Conservation (phyloP, 2,113 vertebrate genomes). For the Prolemur simus region DNA sequence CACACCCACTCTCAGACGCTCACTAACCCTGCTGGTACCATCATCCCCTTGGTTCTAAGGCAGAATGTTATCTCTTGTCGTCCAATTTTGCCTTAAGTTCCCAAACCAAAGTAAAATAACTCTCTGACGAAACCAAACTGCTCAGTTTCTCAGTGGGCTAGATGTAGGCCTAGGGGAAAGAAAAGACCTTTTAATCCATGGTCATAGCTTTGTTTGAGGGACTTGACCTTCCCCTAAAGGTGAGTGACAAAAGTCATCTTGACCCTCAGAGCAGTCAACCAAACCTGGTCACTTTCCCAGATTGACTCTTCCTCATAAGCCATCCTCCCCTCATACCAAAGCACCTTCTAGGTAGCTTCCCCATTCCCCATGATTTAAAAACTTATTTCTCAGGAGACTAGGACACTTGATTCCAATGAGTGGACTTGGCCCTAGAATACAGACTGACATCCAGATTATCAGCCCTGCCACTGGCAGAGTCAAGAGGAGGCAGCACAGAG, state of each 20-base stretch:
- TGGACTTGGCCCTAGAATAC: not conserved
- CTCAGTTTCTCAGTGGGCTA: not conserved
- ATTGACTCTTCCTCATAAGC: not conserved
- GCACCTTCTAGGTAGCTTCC: not conserved
- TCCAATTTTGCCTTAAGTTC: not conserved
- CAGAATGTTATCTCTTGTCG: not conserved
- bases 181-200: not conserved
- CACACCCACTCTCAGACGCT: not conserved
- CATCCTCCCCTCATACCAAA: not conserved
- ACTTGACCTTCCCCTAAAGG: not conserved
- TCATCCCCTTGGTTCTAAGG: not conserved
- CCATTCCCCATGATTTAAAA: not conserved
- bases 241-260: not conserved
- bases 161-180: not conserved
- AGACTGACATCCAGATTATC: not conserved
- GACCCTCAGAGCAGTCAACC: not conserved
- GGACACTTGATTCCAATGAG: not conserved
- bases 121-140: not conserved
- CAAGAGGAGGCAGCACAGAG: not conserved
- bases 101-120: conserved; percentile 36
- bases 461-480: not conserved
- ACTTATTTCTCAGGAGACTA: not conserved
- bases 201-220: not conserved
- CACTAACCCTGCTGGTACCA: not conserved
- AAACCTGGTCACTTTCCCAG: not conserved